Base-by-base conservation (phyloP, 2,797 vertebrate species). In the Hydrolagus colliei region DNA sequence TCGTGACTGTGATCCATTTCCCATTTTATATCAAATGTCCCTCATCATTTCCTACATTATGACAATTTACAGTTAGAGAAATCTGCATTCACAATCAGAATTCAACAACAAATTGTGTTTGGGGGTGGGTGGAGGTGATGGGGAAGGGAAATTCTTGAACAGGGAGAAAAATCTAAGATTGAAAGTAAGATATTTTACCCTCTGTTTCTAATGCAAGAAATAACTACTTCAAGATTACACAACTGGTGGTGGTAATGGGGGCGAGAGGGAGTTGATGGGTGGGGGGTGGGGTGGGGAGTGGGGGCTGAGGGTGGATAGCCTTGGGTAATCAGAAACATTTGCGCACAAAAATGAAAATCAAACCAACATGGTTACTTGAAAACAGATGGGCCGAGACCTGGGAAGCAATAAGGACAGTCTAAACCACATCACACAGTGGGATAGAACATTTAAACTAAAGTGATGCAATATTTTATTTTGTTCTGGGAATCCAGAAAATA, bases 341-440 rank as follows among this genome's bases (percentile, higher is more conserved):
- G 27, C 5, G 72, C 9, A n/a, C 78, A 62, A 63, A 78, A 78
- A 78, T 78, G n/a, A 12, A 78, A 78, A 12, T 63, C 76, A 80
- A 80, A 80, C 63, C 79, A 67, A 68, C 65, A 68, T 68, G 18
- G 79, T 27, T 80, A 80, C 78, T 82, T 35, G 22, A 41, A 65
- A 9, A 68, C 63, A 82, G 68, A 82, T 68, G 27, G 41, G 35
- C 63, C 67, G 63, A 82, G 41, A 18, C 62, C 68, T 65, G 68
- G 63, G 79, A 82, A 82, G 27, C 16, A 82, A 18, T 9, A 35
- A 68, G 14, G 78, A 9, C 61, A 82, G 67, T 41, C 68, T 68
- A 82, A 82, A 82, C 27, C 62, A 82, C 79, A 82, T 67, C 62
- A 67, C 14, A 67, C 22, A 82, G 12, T 67, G 79, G 18, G 9